Conservation (phyloP, 2,888 invertebrate species). For the Frankliniella intonsa region DNA sequence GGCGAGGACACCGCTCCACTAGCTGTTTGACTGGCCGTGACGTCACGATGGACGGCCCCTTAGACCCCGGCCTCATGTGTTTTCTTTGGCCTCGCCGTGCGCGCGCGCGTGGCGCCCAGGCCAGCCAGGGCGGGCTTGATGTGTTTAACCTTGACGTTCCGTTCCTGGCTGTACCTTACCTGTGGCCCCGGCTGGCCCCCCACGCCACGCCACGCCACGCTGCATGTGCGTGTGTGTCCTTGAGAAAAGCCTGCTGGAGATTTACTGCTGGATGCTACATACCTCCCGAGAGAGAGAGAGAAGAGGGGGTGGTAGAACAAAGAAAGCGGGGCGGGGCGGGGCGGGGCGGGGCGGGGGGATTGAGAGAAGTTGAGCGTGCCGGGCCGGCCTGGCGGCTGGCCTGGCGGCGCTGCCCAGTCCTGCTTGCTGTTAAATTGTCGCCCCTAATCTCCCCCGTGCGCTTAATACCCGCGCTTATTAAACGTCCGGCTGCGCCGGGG, state of each 20-base stretch:
- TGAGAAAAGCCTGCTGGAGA: neutral
- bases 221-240: neutral
- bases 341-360: neutral
- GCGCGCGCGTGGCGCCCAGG: neutral
- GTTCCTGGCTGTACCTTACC: neutral
- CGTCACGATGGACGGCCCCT: too few species aligned
- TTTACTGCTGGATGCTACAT: slow-evolving; percentile 19
- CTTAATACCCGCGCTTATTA: slow-evolving; percentile 17
- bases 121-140: too few species aligned
- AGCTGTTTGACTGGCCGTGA: neutral
- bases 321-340: too few species aligned
- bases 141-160: neutral
- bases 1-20: neutral
- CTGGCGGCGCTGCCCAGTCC: neutral
- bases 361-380: neutral
- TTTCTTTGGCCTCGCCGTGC: neutral
- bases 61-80: too few species aligned
- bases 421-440: slow-evolving; percentile 6
- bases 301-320: neutral
- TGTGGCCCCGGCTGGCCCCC: neutral
- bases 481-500: neutral
- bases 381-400: neutral
- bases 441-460: slow-evolving; percentile 1
- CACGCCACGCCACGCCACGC: neutral
- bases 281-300: neutral